Evolutionary conservation across 2,113 vertebrate species (phyloP).

Genomic region (Panthera tigris): DNA sequence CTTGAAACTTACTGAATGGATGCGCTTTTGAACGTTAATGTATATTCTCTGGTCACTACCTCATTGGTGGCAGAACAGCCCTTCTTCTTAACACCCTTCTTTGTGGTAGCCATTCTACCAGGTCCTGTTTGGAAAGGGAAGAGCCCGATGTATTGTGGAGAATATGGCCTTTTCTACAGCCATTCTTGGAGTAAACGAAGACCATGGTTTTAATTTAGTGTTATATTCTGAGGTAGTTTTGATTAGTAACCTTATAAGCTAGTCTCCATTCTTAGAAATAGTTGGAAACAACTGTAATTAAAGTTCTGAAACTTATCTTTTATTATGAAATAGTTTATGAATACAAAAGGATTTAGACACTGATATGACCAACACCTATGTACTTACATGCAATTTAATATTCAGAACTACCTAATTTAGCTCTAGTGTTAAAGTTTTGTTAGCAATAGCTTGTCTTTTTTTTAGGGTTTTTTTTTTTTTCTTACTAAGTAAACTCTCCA

Average conservation of each 20-base stretch:
- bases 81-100: background rate
- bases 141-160: background rate
- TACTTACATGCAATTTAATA: background rate
- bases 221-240: background rate
- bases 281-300: background rate
- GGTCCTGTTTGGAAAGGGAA: background rate
- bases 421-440: slow-evolving; percentile 10
- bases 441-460: background rate
- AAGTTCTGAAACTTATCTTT: background rate
- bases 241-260: background rate
- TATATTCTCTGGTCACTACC: background rate
- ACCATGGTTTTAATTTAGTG: background rate
- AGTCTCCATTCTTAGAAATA: background rate
- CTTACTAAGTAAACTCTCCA: background rate
- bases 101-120: background rate
- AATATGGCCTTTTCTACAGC: background rate
- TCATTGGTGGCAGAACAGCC: background rate
- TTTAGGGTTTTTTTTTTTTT: background rate
- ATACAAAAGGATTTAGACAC: background rate
- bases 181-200: slow-evolving; percentile 1
- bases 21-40: background rate
- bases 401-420: background rate
- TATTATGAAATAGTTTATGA: background rate
- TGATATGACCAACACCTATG: background rate
- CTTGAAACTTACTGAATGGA: background rate